Base-by-base conservation (phyloP, 2,888 invertebrate genomes). In the Aricia artaxerxes region DNA sequence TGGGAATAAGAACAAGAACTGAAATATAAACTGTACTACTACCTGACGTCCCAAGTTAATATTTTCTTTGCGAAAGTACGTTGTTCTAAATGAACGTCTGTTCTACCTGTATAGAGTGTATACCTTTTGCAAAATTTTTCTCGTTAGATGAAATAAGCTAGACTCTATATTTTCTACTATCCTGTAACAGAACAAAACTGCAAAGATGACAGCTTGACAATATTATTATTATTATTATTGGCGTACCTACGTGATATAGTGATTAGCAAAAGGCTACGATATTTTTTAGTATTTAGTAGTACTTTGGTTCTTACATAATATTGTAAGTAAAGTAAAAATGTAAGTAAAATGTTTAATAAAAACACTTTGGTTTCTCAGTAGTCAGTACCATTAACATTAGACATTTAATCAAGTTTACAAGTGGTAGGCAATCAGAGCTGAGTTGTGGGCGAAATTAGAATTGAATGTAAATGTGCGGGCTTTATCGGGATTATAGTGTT, bases 391-490 rank as follows among this genome's bases (percentile, higher is more conserved):
- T 75, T 76, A 75, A 78, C 57, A 75, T 76, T 57, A 78, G 64
- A 81, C 80, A 80, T 92, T 93, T 93, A 94, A 94, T 94, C 93
- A 93, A 91, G 87, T 83, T 83, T 86, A 91, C 92, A 91, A 90
- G 89, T 89, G 91, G 88, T 89, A 92, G 90, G 93, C 92, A 93
- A 94, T 94, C 94, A 93, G 89, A 84, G 85, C 84, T 85, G 86
- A 92, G 92, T 92, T 90, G 90, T 89, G 91, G 92, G 90, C 89
- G 87, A 88, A 94, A 94, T 94, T 93, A 93, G 94, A 94, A 94
- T 94, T 94, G 94, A 94, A 95, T 95, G 95, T 95, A 95, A 95
- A 95, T 95, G 95, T 95, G 95, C 95, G 95, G 95, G 95, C 93
- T 94, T 95, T 95, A 95, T 95, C 95, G 92, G 91, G 94, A 95